Conservation (phyloP, 2,888 invertebrate genomes). For the Boloria euphrosyne region DNA sequence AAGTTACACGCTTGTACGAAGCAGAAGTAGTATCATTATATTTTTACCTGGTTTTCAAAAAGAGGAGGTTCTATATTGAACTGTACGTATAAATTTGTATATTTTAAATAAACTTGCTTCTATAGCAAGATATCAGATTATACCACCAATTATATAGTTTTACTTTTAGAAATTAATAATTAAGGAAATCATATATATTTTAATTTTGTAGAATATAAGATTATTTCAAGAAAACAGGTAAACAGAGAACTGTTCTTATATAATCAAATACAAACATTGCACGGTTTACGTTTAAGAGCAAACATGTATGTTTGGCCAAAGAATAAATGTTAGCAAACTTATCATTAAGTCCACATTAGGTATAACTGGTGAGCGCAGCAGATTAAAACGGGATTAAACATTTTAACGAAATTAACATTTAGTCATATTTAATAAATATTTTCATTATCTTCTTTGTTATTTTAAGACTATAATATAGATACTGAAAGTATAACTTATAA, state of each 20-base stretch:
- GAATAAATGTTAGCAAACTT: conserved; percentile 22
- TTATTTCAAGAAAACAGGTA: conserved; percentile 6
- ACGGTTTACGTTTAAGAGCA: conserved; percentile 19
- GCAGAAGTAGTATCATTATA: no score
- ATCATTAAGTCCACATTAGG: conserved; percentile 8
- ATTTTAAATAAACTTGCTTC: no score
- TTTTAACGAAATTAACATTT: not conserved
- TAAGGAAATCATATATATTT: not conserved
- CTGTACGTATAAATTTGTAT: no score
- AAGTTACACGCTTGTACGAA: no score
- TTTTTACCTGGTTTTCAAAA: no score
- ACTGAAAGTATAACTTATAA: no score
- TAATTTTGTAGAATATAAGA: not conserved
- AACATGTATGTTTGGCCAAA: conserved; percentile 25
- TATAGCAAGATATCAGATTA: no score
- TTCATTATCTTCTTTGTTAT: no score
- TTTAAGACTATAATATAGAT: no score
- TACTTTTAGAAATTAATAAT: not conserved
- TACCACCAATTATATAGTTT: no score
- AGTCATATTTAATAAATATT: no score
- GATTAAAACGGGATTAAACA: conserved; percentile 9
- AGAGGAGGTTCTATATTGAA: no score
- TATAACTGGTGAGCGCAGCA: not conserved
- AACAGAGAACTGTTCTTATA: conserved; percentile 26
- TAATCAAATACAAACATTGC: conserved; percentile 24